A percentile compares a stretch with the other conserved stretches of the same genome.
phyloP scores from a whole-genome alignment of 2,888 invertebrate genomes.

The Erebia epiphron region DNA sequence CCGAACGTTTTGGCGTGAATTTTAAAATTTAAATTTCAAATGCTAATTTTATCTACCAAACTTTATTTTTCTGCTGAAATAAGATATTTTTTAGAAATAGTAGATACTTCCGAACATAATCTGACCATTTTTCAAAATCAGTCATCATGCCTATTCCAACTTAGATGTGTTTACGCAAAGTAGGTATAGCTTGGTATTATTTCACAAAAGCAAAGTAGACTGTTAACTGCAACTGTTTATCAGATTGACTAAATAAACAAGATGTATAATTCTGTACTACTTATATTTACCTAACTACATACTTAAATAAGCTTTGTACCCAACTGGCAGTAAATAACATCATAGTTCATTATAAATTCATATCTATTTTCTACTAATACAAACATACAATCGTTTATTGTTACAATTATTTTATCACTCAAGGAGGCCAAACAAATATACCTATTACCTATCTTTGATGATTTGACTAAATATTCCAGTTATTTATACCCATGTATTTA shows the following conservation, averaged over 20 bases:
- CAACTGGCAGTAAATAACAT: constrained; percentile 23
- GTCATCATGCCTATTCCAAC: too few relatives aligned
- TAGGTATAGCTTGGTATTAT: too few relatives aligned
- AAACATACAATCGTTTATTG: not conserved
- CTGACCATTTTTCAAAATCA: too few relatives aligned
- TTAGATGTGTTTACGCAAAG: too few relatives aligned
- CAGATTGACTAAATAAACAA: constrained; percentile 15
- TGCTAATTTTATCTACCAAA: too few relatives aligned
- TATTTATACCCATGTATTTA: too few relatives aligned
- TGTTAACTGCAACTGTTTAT: not conserved
- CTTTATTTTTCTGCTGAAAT: too few relatives aligned
- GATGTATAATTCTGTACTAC: not conserved
- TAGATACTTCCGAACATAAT: too few relatives aligned
- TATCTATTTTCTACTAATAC: not conserved
- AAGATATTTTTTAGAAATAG: too few relatives aligned
- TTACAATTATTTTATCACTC: not conserved
- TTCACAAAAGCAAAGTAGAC: not conserved
- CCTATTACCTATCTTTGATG: not conserved
- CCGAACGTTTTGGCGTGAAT: too few relatives aligned
- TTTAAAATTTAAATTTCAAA: too few relatives aligned
- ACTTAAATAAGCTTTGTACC: constrained; percentile 21
- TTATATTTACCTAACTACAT: not conserved
- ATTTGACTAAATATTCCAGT: not conserved
- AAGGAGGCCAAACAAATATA: not conserved
- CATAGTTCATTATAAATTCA: constrained; percentile 1